These are phyloP conservation scores for Cyprinus carpio DNA, from an alignment of 2,113 vertebrate species.

Conservation along the genomic window DNA sequence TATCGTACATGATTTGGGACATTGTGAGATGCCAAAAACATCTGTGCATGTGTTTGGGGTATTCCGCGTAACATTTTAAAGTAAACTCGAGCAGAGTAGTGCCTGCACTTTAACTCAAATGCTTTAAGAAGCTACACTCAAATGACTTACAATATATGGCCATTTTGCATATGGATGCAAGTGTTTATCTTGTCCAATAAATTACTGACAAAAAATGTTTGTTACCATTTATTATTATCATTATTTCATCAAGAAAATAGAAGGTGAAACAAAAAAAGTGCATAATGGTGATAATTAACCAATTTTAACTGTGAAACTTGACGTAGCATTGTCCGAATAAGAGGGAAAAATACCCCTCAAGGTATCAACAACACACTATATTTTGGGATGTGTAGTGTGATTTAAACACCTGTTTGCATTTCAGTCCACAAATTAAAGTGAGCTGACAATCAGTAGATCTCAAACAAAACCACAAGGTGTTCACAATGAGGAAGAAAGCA, in stretches of 20 bases:
- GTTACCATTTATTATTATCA: too few species aligned
- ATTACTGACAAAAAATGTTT: too few species aligned
- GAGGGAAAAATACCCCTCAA: neutral
- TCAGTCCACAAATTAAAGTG: too few species aligned
- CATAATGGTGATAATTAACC: neutral
- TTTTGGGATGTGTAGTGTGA: too few species aligned
- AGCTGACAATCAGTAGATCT: too few species aligned
- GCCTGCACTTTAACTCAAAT: neutral
- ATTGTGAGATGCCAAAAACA: neutral
- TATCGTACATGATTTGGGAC: neutral
- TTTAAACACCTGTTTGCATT: too few species aligned
- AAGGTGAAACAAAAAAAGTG: neutral
- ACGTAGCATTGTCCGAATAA: too few species aligned
- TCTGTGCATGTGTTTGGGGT: conserved; percentile 2
- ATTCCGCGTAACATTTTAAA: neutral
- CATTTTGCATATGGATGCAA: too few species aligned
- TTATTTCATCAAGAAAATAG: neutral
- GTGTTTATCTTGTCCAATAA: neutral
- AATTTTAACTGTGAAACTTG: neutral
- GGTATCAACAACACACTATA: neutral
- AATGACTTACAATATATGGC: neutral
- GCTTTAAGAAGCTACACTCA: too few species aligned
- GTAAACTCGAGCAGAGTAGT: neutral
- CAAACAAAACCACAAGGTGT: too few species aligned
- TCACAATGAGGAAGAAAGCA: too few species aligned